These are phyloP conservation scores for Erethizon dorsatum DNA, from an alignment of 2,797 vertebrate genomes.

Conservation along the genomic window DNA sequence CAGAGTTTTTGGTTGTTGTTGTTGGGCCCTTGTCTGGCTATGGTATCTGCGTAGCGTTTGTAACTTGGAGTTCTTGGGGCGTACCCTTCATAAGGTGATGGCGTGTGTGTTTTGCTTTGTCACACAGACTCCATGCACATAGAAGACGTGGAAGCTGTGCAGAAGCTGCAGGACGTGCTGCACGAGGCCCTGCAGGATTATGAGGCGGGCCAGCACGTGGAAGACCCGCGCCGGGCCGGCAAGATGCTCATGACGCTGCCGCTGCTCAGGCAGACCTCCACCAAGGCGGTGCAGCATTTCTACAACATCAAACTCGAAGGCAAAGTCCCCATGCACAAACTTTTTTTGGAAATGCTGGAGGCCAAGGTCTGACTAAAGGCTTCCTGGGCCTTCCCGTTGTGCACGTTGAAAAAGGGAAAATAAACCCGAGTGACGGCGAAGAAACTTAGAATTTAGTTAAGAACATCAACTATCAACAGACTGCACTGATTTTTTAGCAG, in stretches of 20 bases:
- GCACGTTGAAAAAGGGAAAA: conserved; percentile 89
- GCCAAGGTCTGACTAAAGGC: conserved; percentile 97
- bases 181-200: conserved; percentile 99
- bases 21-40: neutral
- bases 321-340: conserved; percentile 99
- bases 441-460: conserved; percentile 92
- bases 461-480: conserved; percentile 89
- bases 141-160: conserved; percentile 99
- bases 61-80: neutral
- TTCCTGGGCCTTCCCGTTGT: conserved; percentile 88
- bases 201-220: conserved; percentile 96
- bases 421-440: conserved; percentile 89
- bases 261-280: conserved; percentile 98
- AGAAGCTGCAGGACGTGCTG: conserved; percentile 99
- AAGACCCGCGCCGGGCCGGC: conserved; percentile 97
- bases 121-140: conserved; percentile 99
- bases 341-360: conserved; percentile 99
- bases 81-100: accelerated
- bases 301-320: conserved; percentile 99
- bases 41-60: neutral
- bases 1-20: no score
- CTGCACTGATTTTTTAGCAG: conserved; percentile 94
- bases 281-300: conserved; percentile 99
- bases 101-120: conserved; percentile 53
- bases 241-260: conserved; percentile 99